Evolutionary conservation across 2,888 invertebrate genomes (phyloP).

Genomic region (Mechanitis messenoides): DNA sequence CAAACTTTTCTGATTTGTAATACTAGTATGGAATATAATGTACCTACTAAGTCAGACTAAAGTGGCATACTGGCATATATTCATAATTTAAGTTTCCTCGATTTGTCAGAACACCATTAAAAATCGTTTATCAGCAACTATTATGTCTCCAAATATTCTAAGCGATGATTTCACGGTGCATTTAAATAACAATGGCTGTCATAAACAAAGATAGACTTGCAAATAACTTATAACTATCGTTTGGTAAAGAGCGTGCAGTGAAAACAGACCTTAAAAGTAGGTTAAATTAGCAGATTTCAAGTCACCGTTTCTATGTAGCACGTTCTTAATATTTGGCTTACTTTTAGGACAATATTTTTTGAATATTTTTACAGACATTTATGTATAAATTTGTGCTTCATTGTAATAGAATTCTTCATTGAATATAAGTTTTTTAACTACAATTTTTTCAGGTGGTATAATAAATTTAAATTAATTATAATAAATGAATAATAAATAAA

Average conservation of each 20-base stretch:
- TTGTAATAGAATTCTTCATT: too few species aligned
- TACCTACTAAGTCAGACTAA: too few species aligned
- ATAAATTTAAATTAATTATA: too few species aligned
- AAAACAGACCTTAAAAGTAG: conserved; percentile 14
- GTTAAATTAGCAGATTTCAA: conserved; percentile 23
- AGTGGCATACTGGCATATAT: conserved; percentile 4
- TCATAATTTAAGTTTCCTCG: conserved; percentile 15
- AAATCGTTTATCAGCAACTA: too few species aligned
- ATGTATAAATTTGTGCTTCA: too few species aligned
- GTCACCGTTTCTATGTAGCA: conserved; percentile 5
- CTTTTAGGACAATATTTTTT: not conserved
- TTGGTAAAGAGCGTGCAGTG: conserved; percentile 4
- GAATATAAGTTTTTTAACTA: too few species aligned
- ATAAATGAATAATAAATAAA: too few species aligned
- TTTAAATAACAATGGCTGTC: conserved; percentile 44
- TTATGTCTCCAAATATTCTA: not conserved
- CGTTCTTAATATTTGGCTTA: not conserved
- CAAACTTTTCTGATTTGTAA: too few species aligned
- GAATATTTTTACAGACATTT: not conserved
- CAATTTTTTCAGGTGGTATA: too few species aligned
- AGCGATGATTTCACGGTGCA: conserved; percentile 35
- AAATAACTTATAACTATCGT: conserved; percentile 28
- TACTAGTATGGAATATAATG: too few species aligned
- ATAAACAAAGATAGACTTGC: conserved; percentile 31
- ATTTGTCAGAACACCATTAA: conserved; percentile 13